Evolutionary conservation across 2,888 invertebrate species (phyloP), one percentile per base, ranked within the genome.

Genomic region (Pegoplata infirma): DNA sequence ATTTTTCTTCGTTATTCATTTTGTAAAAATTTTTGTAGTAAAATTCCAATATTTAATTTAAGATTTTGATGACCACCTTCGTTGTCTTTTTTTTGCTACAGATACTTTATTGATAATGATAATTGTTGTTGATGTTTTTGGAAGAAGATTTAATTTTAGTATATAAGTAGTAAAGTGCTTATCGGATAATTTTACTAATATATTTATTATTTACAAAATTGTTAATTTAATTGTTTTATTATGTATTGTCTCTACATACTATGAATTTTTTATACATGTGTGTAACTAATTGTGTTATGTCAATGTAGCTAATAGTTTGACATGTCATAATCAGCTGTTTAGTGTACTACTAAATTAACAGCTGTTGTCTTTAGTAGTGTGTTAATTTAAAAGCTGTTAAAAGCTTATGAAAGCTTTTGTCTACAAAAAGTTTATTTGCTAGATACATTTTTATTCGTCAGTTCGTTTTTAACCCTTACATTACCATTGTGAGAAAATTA

Each of bases 1-100:
- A 82, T 90, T 93, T 92, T 55, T 91, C 86, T 36, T 86, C 79
- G 23, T 83, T 85, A 63, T 84, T 80, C 86, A 86, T 86, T 28
- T 63, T 81, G 8, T 1, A 28, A n/a, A 28, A 7, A 3, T 36
- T n/a, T 40, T 40, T 40, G 3, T 25, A 25, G n/a, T 6, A 25
- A 25, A 25, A 25, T 25, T 6, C 5, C 25, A 6, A n/a, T 25
- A 12, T 40, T 40, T 40, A 10, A 32, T 32, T 32, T 32, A 2
- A 32, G 32, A 10, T 7, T 8, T 32, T 12, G 10, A 32, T 10
- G n/a, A n/a, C n/a, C n/a, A 32, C 12, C 10, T 55, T 56, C 19
- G 28, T 36, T 36, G 14, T 16, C 17, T 69, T 16, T 14, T 36
- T 5, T 14, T n/a, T 47, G 46, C 16, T 46, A 10, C 28, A 36